Evolutionary conservation across 2,797 vertebrate genomes (phyloP), one percentile per base, ranked within the genome.

Genomic region (Champsocephalus esox): DNA sequence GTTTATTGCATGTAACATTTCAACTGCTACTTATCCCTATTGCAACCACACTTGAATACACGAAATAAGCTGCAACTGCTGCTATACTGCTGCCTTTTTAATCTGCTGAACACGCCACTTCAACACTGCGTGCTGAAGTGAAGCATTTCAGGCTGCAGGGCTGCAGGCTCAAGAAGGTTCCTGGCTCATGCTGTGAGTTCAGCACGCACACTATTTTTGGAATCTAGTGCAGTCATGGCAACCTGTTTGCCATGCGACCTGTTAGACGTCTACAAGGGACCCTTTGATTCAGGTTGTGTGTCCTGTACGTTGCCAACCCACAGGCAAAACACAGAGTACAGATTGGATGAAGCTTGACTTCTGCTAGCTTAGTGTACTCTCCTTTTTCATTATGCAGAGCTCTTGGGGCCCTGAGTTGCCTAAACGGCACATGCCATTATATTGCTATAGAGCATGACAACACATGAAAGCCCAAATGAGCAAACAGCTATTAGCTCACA

Each of bases 121-220:
- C 32, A 38, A 49, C 63, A 13, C 28, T 45, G 61, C 55, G 50
- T 44, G 70, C 21, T 16, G 16, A 44, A 43, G 48, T 49, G 64
- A 56, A 43, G 66, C 43, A 50, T 68, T 1, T 59, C 55, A 60
- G 43, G 43, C 34, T 17, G 62, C 66, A 11, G 9, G 19, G 43
- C 46, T 72, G 63, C 73, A 56, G 49, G 57, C 44, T 60, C 14
- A 60, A 79, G 49, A 55, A 44, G 48, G 17, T 54, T 74, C 48
- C 12, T 4, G 17, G 52, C 34, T 61, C 43, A 28, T 19, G 21
- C 60, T 68, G 5, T 43, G 56, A 17, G 45, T 75, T 32, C 17
- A 46, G 62, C 67, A 65, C 58, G 61, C 61, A 38, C 14, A 2
- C 75, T 70, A 70, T 70, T 61, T 80, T 75, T 80, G 61, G 34